Base-by-base conservation (phyloP, 2,113 vertebrate genomes). In the Prolemur simus region DNA sequence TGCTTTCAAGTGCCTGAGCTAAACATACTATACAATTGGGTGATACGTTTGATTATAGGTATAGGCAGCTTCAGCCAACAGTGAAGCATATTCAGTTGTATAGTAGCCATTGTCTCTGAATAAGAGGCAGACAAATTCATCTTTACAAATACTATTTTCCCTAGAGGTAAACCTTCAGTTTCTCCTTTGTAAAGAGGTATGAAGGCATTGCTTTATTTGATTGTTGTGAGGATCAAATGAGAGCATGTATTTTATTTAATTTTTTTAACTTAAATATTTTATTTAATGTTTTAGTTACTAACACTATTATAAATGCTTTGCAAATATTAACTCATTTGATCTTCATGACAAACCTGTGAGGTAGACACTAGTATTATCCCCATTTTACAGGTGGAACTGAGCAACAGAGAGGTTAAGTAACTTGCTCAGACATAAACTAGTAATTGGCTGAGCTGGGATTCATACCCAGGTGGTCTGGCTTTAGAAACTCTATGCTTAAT, bases 271-370 rank as follows among this genome's bases (percentile, higher is more conserved):
- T 94, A 42, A 95, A 81, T 13, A 89, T 83, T 66, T 92, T 60
- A 77, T 47, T 89, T 93, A 45, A 85, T 88, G 23, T 74, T 69
- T 93, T 88, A 42, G 82, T 94, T 87, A 74, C 60, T 88, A 91
- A 29, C 63, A 87, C 8, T 83, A 45, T 54, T 77, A 85, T 45
- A 85, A 91, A 47, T 81, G 73, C n/a, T 80, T 82, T 92, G 39
- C n/a, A 95, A 83, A 88, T 95, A 69, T 77, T 94, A 96, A 81
- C n/a, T 85, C 21, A 87, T 73, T 92, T 86, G 92, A 45, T 90
- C 49, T 25, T 95, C 49, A 73, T 90, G 90, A 90, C 23, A 96
- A 87, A 39, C 34, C 64, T 86, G 10, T 91, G 73, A 96, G 25
- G 29, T 68, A n/a, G 5, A 20, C 21, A 60, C 78, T 76, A 11